Percentiles rank a stretch among this genome's conserved stretches.
Conservation (phyloP, 2,797 vertebrate species). For the Fratercula arctica region DNA sequence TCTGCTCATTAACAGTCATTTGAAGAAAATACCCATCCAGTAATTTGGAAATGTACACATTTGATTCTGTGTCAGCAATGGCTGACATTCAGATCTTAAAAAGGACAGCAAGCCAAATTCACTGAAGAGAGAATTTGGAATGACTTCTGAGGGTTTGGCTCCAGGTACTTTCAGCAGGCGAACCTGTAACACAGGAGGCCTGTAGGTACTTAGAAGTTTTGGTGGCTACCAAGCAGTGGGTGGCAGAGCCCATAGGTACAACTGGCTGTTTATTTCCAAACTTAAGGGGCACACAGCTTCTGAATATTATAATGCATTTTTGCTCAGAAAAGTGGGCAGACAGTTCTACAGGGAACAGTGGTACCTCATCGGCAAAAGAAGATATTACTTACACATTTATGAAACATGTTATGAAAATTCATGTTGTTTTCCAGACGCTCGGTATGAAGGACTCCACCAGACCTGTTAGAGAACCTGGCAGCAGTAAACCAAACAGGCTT, state of each 20-base stretch:
- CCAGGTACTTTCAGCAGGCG: not conserved
- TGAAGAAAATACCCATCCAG: not conserved
- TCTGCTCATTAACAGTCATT: not conserved
- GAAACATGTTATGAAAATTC: not conserved
- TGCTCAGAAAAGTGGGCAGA: not conserved
- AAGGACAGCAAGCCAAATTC: not conserved
- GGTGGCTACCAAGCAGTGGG: not conserved
- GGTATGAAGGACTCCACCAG: not conserved
- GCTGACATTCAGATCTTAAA: not conserved
- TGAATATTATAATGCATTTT: not conserved
- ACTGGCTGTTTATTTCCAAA: not conserved
- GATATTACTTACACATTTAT: not conserved
- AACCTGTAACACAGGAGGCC: not conserved
- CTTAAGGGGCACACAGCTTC: accelerated
- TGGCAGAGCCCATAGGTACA: not conserved
- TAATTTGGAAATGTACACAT: not conserved
- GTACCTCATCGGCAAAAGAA: not conserved
- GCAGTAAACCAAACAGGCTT: not conserved
- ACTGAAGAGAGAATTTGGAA: not conserved
- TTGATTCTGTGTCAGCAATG: not conserved
- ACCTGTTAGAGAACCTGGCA: not conserved
- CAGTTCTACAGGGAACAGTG: not conserved
- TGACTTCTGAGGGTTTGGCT: not conserved
- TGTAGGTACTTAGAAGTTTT: not conserved
- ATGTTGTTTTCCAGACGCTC: not conserved